Conservation (phyloP, 2,797 vertebrate genomes). For the Eulemur rubriventer region DNA sequence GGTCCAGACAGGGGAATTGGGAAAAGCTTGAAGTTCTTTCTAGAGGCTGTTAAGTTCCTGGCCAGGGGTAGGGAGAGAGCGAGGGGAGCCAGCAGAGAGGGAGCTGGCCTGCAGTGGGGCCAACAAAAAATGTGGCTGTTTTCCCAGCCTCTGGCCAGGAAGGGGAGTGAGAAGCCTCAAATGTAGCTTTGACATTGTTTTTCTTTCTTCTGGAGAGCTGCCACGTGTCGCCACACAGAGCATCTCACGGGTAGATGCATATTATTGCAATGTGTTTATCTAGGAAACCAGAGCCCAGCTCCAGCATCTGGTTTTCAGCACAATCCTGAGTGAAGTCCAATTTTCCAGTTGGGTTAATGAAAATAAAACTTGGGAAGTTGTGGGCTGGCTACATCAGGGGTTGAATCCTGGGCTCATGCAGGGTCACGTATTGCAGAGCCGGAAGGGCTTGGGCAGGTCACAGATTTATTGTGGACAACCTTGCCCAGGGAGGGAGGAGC, state of each 20-base stretch:
- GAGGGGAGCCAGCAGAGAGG: constrained; percentile 30
- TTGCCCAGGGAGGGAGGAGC: background rate
- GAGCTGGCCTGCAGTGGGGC: constrained; percentile 43
- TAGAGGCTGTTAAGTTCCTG: constrained; percentile 54
- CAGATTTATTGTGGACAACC: constrained; percentile 1
- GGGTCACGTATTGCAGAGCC: constrained; percentile 55
- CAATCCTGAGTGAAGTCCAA: constrained; percentile 76
- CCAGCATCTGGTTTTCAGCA: constrained; percentile 81
- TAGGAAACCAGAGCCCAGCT: constrained; percentile 77
- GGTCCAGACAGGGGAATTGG: background rate
- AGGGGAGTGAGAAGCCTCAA: constrained; percentile 69
- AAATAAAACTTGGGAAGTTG: constrained; percentile 80
- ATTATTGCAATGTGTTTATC: constrained; percentile 81
- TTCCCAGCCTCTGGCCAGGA: constrained; percentile 54
- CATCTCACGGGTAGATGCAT: constrained; percentile 78
- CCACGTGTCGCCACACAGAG: constrained; percentile 72
- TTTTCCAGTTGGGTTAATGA: constrained; percentile 81
- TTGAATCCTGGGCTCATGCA: constrained; percentile 59
- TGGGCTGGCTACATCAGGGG: constrained; percentile 63
- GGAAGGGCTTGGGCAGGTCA: constrained; percentile 70
- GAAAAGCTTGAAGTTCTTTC: constrained; percentile 50
- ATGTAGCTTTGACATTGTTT: constrained; percentile 77
- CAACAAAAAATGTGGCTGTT: constrained; percentile 49
- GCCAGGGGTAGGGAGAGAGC: background rate
- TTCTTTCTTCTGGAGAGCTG: constrained; percentile 78